A percentile compares a stretch with the other conserved stretches of the same genome.
Evolutionary conservation across 1,140 invertebrate genomes (phyloP).

Genomic region (Drosophila jambulina): DNA sequence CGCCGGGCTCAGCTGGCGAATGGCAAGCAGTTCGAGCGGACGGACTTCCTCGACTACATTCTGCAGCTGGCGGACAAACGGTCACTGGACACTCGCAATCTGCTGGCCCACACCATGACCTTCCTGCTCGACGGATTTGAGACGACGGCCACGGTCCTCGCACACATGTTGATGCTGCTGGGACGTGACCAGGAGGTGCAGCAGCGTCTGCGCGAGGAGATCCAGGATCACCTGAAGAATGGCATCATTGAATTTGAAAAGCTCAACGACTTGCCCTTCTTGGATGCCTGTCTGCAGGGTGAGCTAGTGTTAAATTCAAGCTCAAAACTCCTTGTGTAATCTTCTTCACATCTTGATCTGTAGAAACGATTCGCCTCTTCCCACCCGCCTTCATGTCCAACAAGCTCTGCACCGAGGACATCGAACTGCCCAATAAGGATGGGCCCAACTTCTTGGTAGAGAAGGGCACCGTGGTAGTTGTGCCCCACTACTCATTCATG

Average conservation of each 20-base stretch:
- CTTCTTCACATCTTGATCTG: neutral
- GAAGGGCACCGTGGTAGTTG: constrained; percentile 86
- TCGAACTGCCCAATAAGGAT: constrained; percentile 66
- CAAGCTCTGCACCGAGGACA: constrained; percentile 64
- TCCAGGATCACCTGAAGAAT: constrained; percentile 71
- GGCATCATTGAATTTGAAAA: constrained; percentile 61
- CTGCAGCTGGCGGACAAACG: constrained; percentile 76
- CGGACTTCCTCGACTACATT: constrained; percentile 84
- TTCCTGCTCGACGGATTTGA: constrained; percentile 80
- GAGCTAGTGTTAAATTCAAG: neutral
- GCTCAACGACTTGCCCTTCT: constrained; percentile 60
- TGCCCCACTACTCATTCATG: constrained; percentile 87
- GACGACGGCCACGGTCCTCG: constrained; percentile 65
- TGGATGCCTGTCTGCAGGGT: constrained; percentile 77
- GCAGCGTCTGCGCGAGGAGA: constrained; percentile 60
- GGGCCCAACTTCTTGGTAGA: constrained; percentile 51
- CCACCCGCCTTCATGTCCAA: constrained; percentile 38
- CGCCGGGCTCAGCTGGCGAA: constrained; percentile 50
- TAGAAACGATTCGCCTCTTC: constrained; percentile 64
- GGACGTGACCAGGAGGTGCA: constrained; percentile 49
- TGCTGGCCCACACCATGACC: constrained; percentile 64
- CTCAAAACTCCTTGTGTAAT: neutral
- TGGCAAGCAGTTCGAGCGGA: constrained; percentile 57
- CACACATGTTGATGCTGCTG: constrained; percentile 55
- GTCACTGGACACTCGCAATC: constrained; percentile 34